These are phyloP conservation scores for Tachysurus vachellii DNA, from an alignment of 2,113 vertebrate genomes.

Conservation along the genomic window DNA sequence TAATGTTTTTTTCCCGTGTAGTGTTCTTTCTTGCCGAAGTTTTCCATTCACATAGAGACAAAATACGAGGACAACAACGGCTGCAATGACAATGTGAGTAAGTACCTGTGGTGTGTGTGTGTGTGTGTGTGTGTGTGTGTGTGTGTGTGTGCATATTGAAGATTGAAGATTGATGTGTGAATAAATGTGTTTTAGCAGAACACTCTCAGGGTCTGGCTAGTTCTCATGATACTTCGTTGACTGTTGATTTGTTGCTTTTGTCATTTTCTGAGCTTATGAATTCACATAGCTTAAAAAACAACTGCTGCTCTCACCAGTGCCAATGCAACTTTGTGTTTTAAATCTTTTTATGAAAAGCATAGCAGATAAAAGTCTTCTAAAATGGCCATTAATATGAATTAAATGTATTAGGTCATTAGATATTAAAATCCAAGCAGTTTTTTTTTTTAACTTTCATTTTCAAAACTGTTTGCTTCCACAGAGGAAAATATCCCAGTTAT, in stretches of 20 bases:
- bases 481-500: not conserved
- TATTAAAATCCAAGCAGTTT: not conserved
- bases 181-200: not conserved
- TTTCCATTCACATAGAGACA: slow-evolving; percentile 92
- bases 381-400: not conserved
- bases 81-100: slow-evolving; percentile 82
- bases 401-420: slow-evolving; percentile 2
- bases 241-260: not conserved
- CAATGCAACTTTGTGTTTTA: not conserved
- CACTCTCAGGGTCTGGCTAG: not conserved
- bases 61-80: slow-evolving; percentile 93
- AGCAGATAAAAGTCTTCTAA: not conserved
- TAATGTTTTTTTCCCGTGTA: slow-evolving; percentile 56
- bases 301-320: not conserved
- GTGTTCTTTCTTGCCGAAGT: slow-evolving; percentile 91
- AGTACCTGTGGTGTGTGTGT: slow-evolving; percentile 20
- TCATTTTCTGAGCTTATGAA: slow-evolving; percentile 2
- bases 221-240: not conserved
- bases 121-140: slow-evolving; percentile 1
- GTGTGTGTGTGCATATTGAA: not conserved
- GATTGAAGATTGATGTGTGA: not conserved
- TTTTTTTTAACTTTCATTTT: not conserved
- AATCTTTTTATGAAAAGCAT: not conserved
- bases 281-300: not conserved
- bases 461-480: not conserved